Evolutionary conservation across 2,888 invertebrate species (phyloP).

Genomic region (Heliconius erato): DNA sequence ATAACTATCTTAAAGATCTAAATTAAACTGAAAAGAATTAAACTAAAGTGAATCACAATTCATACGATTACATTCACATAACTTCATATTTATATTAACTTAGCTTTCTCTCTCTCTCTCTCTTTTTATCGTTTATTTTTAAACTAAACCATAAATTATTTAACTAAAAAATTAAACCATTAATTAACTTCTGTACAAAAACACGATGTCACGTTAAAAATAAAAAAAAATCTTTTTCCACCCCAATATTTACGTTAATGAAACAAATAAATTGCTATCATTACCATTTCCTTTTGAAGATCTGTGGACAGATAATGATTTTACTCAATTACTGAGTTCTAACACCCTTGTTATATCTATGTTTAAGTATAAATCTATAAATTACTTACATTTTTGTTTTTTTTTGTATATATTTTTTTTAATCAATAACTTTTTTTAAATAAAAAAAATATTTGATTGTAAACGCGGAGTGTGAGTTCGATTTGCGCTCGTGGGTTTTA

Average conservation of each 20-base stretch:
- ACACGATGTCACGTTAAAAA: not conserved
- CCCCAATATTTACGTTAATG: constrained; percentile 22
- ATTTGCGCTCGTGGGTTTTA: too few species aligned
- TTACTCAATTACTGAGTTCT: constrained; percentile 42
- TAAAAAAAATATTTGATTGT: too few species aligned
- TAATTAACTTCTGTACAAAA: not conserved
- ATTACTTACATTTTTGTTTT: not conserved
- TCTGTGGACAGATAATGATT: constrained; percentile 40
- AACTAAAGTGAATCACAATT: too few species aligned
- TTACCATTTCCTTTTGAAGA: constrained; percentile 46
- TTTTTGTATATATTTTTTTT: too few species aligned
- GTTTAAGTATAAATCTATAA: not conserved
- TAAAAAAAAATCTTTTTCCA: not conserved
- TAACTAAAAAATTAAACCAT: not conserved
- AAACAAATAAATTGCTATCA: constrained; percentile 45
- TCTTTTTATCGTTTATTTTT: too few species aligned
- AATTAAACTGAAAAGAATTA: too few species aligned
- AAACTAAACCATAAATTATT: not conserved
- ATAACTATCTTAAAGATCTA: too few species aligned
- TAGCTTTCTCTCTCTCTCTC: too few species aligned
- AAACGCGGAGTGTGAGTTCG: too few species aligned
- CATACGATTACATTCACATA: too few species aligned
- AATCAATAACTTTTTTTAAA: too few species aligned
- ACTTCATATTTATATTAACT: too few species aligned
- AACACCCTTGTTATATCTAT: not conserved